A percentile compares a stretch with the other conserved stretches of the same genome.
These are phyloP conservation scores for Theristicus caerulescens DNA, from an alignment of 2,113 vertebrate species.

Conservation along the genomic window DNA sequence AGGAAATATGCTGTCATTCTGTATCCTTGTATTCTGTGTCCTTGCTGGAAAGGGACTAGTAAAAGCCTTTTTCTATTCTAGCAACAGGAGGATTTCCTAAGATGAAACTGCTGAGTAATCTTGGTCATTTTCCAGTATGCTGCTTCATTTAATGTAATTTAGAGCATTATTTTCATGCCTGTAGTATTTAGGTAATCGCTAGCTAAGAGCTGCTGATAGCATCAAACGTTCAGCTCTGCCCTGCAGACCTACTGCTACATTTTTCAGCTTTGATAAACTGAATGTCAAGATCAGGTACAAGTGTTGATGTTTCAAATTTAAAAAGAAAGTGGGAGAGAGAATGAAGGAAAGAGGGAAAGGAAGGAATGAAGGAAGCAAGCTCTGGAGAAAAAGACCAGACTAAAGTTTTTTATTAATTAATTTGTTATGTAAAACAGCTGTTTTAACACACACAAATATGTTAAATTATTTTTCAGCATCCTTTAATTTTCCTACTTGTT, in stretches of 20 bases:
- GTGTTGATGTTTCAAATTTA: not conserved
- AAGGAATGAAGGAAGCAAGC: not conserved
- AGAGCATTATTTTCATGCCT: not conserved
- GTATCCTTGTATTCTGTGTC: not conserved
- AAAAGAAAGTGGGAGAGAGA: not conserved
- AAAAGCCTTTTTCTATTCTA: not conserved
- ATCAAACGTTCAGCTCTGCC: not conserved
- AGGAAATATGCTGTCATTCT: not conserved
- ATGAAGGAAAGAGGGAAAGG: not conserved
- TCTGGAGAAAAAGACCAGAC: not conserved
- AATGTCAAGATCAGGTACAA: not conserved
- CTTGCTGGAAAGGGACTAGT: not conserved
- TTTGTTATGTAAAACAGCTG: not conserved
- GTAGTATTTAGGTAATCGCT: not conserved
- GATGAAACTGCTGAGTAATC: constrained; percentile 30
- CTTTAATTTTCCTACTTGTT: not conserved
- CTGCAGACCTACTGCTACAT: not conserved
- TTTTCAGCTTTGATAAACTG: not conserved
- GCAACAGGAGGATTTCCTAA: not conserved
- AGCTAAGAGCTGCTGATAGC: not conserved
- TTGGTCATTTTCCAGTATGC: constrained; percentile 8
- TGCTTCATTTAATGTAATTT: constrained; percentile 8
- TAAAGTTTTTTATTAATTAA: not conserved
- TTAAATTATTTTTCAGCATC: not conserved
- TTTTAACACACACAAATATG: not conserved